Percentiles rank a stretch among this genome's conserved stretches.
Evolutionary conservation across 2,797 vertebrate species (phyloP).

Genomic region (Lemur catta): DNA sequence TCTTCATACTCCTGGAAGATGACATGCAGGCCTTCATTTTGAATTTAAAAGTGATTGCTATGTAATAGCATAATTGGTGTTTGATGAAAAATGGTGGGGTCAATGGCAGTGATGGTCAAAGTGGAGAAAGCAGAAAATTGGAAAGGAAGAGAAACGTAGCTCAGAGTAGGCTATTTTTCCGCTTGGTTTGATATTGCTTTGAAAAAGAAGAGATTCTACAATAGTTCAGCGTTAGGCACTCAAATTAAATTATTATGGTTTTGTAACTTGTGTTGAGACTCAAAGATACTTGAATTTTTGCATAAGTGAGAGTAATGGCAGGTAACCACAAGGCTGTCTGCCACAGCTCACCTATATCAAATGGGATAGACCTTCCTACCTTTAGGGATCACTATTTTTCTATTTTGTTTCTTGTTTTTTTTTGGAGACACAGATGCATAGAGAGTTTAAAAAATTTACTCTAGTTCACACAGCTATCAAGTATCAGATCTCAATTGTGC

Average conservation of each 20-base stretch:
- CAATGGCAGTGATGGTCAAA: not conserved
- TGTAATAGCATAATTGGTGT: not conserved
- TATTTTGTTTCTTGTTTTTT: not conserved
- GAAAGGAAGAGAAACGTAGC: not conserved
- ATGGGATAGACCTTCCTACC: not conserved
- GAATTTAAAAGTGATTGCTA: conserved; percentile 43
- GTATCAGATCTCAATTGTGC: not conserved
- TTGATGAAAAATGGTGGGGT: not conserved
- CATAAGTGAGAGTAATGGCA: not conserved
- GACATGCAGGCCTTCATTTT: not conserved
- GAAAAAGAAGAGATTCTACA: conserved; percentile 33
- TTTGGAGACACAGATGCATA: not conserved
- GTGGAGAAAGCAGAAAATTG: not conserved
- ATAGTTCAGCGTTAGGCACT: conserved; percentile 37
- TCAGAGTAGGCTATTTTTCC: not conserved
- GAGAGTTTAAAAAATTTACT: not conserved
- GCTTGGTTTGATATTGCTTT: conserved; percentile 47
- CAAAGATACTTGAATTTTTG: conserved; percentile 57
- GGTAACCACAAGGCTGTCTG: not conserved
- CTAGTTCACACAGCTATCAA: not conserved
- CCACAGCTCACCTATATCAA: not conserved
- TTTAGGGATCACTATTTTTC: not conserved
- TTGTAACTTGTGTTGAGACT: not conserved
- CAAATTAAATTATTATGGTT: conserved; percentile 47
- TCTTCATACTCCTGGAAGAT: not conserved